Base-by-base conservation (phyloP, 1,140 invertebrate genomes). In the Acromyrmex echinatior region DNA sequence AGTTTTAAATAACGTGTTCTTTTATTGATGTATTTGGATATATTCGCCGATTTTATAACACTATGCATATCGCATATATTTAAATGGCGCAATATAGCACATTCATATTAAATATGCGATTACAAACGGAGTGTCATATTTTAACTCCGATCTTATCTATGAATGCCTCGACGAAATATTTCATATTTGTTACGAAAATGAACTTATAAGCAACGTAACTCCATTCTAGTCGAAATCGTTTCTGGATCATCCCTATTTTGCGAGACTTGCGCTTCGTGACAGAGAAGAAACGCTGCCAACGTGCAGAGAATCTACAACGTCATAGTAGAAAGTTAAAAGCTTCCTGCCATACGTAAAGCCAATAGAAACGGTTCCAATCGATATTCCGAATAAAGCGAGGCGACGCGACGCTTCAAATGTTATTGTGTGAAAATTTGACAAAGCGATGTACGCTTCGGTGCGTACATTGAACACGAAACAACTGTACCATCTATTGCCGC, bases 401-500 rank as follows among this genome's bases (percentile, higher is more conserved):
- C 56, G 70, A 84, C 70, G 68, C 80, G 80, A 84, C 70, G 70
- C 80, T 84, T 84, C 70, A 74, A 84, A 84, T 84, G 45, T 84
- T 84, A 62, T 45, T 76, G 70, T 84, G 45, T 62, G 58, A 84
- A 84, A 84, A 84, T 84, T 76, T 84, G 80, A 84, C 80, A 84
- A 84, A 84, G 80, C 70, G 56, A 76, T 84, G 51, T 56, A 63
- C 80, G 80, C 70, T 76, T 35, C 80, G 70, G 2, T 84, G 70
- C 80, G 80, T 84, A 74, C 70, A 84, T 84, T 62, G 80, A 84
- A 81, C 65, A 21, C 49, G 77, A 5, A 80, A 81, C 51, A 81
- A 58, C 70, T 84, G 70, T 76, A 76, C 58, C 49, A 84, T 63
- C 80, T 84, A 31, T 74, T 39, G 45, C 70, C 39, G 56, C 35